These are phyloP conservation scores for Spinus olivaceus DNA, from an alignment of 2,797 vertebrate genomes.

Conservation along the genomic window DNA sequence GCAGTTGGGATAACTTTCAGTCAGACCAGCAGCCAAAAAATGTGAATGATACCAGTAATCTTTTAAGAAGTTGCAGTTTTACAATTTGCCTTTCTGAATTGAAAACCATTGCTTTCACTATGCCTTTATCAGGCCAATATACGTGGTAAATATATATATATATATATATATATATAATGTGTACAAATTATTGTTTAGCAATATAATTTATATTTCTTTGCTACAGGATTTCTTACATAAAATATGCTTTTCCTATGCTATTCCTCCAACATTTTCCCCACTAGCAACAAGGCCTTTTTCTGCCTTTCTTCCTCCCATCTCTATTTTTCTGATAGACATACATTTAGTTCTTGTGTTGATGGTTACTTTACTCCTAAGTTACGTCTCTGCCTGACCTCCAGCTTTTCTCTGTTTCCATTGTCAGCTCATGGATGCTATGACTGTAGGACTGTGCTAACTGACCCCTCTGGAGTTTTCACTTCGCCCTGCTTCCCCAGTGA, in stretches of 20 bases:
- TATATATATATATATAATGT: not conserved
- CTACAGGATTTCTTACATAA: not conserved
- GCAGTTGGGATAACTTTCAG: not conserved
- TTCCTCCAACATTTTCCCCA: not conserved
- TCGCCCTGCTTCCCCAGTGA: slow-evolving; percentile 91
- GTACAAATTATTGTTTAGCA: not conserved
- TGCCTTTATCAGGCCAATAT: not conserved
- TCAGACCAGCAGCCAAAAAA: not conserved
- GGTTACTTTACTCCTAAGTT: not conserved
- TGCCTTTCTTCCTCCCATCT: not conserved
- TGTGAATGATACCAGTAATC: not conserved
- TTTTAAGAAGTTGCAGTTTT: not conserved
- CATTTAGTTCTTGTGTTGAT: not conserved
- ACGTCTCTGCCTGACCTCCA: not conserved
- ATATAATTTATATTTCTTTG: not conserved
- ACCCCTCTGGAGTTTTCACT: slow-evolving; percentile 81
- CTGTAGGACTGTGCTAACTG: slow-evolving; percentile 82
- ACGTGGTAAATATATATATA: not conserved
- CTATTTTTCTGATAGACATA: not conserved
- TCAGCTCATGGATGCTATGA: slow-evolving; percentile 83
- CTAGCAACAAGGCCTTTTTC: not conserved
- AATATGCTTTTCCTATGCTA: not conserved
- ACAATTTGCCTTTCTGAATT: not conserved
- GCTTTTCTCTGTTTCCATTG: slow-evolving; percentile 43
- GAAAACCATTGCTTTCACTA: not conserved